Base-by-base conservation (phyloP, 2,888 invertebrate species). In the Mamestra brassicae region DNA sequence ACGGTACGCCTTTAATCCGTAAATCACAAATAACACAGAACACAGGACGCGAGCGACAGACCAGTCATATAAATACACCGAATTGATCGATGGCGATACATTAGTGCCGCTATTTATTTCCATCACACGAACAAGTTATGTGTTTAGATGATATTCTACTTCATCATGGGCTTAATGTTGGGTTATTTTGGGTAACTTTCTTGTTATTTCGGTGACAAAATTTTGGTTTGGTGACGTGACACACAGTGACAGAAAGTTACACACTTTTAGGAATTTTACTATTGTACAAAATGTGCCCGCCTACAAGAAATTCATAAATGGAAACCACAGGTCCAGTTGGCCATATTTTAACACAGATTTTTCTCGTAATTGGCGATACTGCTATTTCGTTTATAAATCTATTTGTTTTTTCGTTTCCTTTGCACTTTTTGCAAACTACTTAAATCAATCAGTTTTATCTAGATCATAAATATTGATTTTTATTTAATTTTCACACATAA, bases 51-150 rank as follows among this genome's bases (percentile, higher is more conserved):
- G 74, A 60, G 74, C 68, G 83, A 77, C 69, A 63, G 74, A 64
- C 80, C 58, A 61, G 71, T 74, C 61, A 75, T 83, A 85, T 83
- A 83, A 85, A 85, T 85, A 80, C 70, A 78, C 66, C 52, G 72
- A 71, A 76, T 65, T 85, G 88, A 88, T 89, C 86, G 86, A 88
- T 85, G 73, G 64, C 80, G 75, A 83, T 85, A 85, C 84, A 85
- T 89, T 86, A 87, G 82, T 82, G 78, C 26, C 74, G 77, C 64
- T 70, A 76, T 80, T 72, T 76, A 73, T 81, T 75, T 68, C 67
- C 72, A 84, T 70, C 63, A 64, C 72, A 81, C 74, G 81, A 83
- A 81, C 80, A 76, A 70, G 71, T 80, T 68, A 79, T 74, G 63
- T 61, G 71, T 72, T 75, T 75, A 63, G 45, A 36, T 61, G 66